A percentile compares a stretch with the other conserved stretches of the same genome.
phyloP scores from a whole-genome alignment of 2,888 invertebrate species.

The Melanostoma scalare region DNA sequence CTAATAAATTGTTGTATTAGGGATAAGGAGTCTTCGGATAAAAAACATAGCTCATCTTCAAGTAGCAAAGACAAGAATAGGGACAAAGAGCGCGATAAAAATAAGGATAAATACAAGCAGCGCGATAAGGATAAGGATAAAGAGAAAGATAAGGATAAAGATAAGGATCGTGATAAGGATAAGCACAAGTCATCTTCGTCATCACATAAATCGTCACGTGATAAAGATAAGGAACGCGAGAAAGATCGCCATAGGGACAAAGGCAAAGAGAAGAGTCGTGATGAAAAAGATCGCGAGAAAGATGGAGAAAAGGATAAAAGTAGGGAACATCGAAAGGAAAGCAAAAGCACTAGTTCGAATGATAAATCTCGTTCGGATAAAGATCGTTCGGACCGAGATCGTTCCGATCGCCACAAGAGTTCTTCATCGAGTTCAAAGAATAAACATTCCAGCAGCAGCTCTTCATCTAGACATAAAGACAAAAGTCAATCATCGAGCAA shows the following conservation, averaged over 20 bases:
- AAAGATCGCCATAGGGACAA: constrained; percentile 75
- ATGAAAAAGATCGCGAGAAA: constrained; percentile 77
- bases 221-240: constrained; percentile 80
- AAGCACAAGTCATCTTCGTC: constrained; percentile 76
- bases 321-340: constrained; percentile 80
- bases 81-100: constrained; percentile 78
- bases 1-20: constrained; percentile 70
- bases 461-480: constrained; percentile 78
- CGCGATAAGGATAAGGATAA: constrained; percentile 80
- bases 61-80: constrained; percentile 77
- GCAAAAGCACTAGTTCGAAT: constrained; percentile 80
- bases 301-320: constrained; percentile 76
- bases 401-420: constrained; percentile 78
- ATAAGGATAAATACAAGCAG: constrained; percentile 81
- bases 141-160: constrained; percentile 80
- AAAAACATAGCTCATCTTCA: constrained; percentile 83
- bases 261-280: constrained; percentile 76
- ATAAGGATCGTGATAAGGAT: constrained; percentile 77
- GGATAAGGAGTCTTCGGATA: constrained; percentile 80
- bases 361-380: constrained; percentile 71
- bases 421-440: constrained; percentile 80
- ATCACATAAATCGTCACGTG: constrained; percentile 77
- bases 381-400: constrained; percentile 66
- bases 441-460: constrained; percentile 81
- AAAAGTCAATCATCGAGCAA: constrained; percentile 76